A percentile compares a stretch with the other conserved stretches of the same genome.
Conservation (phyloP, 2,888 invertebrate genomes). For the Caenorhabditis sinica region DNA sequence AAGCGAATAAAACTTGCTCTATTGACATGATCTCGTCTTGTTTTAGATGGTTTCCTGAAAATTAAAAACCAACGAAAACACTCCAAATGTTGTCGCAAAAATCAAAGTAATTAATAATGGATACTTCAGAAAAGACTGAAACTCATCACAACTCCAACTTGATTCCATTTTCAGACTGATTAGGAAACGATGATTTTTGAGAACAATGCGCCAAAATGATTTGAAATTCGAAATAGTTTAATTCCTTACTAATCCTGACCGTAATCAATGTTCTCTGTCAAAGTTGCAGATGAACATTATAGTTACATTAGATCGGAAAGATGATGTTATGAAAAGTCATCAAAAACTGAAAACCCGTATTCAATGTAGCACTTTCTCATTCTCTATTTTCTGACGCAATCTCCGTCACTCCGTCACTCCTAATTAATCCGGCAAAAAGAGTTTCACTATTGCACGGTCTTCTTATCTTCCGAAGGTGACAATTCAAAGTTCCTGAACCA, state of each 20-base stretch:
- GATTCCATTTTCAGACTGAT: too few species aligned
- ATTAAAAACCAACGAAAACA: too few species aligned
- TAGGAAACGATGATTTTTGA: conserved; percentile 1
- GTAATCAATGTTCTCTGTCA: conserved; percentile 22
- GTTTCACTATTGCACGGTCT: conserved; percentile 14
- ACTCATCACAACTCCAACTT: too few species aligned
- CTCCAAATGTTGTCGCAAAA: too few species aligned
- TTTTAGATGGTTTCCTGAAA: too few species aligned
- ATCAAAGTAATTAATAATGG: too few species aligned
- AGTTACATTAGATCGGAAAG: background rate
- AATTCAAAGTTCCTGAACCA: conserved; percentile 61
- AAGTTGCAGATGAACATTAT: conserved; percentile 6
- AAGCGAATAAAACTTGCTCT: too few species aligned
- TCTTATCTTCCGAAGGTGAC: conserved; percentile 40
- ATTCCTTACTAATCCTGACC: background rate
- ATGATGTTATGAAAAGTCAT: conserved; percentile 41
- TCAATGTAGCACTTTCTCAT: conserved; percentile 28
- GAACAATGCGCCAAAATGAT: conserved; percentile 24
- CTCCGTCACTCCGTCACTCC: conserved; percentile 46
- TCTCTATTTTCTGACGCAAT: conserved; percentile 52
- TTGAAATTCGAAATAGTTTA: conserved; percentile 4
- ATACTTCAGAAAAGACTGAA: too few species aligned
- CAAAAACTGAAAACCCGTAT: conserved; percentile 12
- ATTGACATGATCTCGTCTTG: too few species aligned
- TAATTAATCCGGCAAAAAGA: conserved; percentile 42